Percentiles rank a stretch among this genome's conserved stretches.
Evolutionary conservation across 2,113 vertebrate genomes (phyloP).

Genomic region (Lepus timidus): DNA sequence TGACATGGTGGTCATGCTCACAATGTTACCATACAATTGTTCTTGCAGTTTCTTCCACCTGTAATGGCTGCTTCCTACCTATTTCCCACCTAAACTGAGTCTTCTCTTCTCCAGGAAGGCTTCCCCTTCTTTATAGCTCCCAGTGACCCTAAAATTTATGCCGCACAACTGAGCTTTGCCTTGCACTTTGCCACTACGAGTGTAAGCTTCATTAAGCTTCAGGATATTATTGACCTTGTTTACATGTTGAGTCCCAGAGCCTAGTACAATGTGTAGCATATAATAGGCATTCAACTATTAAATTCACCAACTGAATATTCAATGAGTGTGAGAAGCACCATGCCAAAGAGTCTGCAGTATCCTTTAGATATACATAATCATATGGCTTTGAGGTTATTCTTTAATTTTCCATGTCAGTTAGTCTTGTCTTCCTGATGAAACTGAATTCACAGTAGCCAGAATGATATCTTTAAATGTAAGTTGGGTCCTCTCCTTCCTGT

Average conservation of each 20-base stretch:
- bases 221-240: neutral
- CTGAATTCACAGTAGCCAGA: conserved; percentile 47
- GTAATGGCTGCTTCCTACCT: neutral
- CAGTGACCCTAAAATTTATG: neutral
- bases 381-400: conserved; percentile 34
- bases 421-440: conserved; percentile 57
- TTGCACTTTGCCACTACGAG: neutral
- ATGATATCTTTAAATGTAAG: conserved; percentile 62
- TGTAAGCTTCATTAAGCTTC: neutral
- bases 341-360: neutral
- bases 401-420: conserved; percentile 42
- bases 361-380: neutral
- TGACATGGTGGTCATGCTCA: neutral
- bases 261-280: neutral
- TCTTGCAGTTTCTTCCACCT: neutral
- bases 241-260: neutral
- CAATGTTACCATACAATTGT: accelerated
- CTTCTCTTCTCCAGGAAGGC: neutral
- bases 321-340: neutral
- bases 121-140: neutral
- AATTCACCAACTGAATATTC: neutral
- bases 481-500: conserved; percentile 55
- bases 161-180: neutral
- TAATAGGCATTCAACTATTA: neutral
- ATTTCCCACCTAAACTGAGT: neutral